These are phyloP conservation scores for Cyanoderma ruficeps DNA, from an alignment of 2,113 vertebrate genomes.

Conservation along the genomic window DNA sequence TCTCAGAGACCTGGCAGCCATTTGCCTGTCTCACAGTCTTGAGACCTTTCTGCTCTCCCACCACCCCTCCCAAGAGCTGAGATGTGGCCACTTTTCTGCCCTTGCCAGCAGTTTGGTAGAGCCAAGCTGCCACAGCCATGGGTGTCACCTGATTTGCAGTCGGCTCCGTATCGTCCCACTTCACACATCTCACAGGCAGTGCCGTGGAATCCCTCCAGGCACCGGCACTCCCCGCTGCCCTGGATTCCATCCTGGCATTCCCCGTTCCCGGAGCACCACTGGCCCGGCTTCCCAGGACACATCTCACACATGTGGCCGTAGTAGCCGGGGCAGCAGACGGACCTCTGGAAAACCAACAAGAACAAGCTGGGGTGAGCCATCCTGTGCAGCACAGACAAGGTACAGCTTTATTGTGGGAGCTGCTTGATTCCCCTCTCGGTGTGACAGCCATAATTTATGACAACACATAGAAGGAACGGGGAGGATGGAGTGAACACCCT, in stretches of 20 bases:
- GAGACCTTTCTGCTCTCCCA: not conserved
- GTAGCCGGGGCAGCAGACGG: conserved; percentile 87
- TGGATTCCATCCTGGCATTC: conserved; percentile 83
- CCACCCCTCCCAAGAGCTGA: not conserved
- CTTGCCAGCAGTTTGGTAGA: not conserved
- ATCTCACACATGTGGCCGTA: conserved; percentile 89
- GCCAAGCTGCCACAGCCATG: not conserved
- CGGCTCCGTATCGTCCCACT: conserved; percentile 85
- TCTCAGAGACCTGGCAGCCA: not conserved
- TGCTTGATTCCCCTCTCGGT: not conserved
- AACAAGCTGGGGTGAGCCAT: not conserved
- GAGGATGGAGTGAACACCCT: not conserved
- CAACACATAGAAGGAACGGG: not conserved
- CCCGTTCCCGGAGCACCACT: conserved; percentile 87
- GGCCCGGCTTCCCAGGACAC: conserved; percentile 84
- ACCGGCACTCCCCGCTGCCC: conserved; percentile 89
- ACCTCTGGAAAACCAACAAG: conserved; percentile 73
- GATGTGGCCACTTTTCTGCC: not conserved
- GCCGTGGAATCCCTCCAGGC: conserved; percentile 93
- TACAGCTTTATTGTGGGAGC: not conserved
- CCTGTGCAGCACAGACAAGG: not conserved
- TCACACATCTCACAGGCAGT: conserved; percentile 94
- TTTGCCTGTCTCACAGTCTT: not conserved
- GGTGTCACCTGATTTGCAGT: conserved; percentile 82
- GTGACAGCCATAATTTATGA: not conserved